Conservation (phyloP, 2,888 invertebrate genomes). For the Drosophila fungiperda region DNA sequence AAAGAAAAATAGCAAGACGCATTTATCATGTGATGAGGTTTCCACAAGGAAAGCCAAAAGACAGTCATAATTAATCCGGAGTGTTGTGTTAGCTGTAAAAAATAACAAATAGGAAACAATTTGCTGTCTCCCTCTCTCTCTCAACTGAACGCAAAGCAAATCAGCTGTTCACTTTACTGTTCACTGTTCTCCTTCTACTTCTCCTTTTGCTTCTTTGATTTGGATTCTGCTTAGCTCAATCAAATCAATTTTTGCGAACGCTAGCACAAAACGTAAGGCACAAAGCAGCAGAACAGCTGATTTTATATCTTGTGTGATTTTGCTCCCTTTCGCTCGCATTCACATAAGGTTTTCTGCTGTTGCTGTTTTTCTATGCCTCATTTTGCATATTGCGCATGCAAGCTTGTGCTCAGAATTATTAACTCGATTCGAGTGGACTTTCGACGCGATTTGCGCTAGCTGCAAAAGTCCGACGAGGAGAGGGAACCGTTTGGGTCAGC, state of each 20-base stretch:
- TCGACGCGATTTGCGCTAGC: conserved; percentile 52
- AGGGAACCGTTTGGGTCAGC: conserved; percentile 40
- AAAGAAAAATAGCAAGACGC: neutral
- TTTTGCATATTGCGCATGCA: conserved; percentile 59
- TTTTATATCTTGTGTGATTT: no score
- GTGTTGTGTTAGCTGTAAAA: neutral
- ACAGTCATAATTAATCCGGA: neutral
- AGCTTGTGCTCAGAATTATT: conserved; percentile 51
- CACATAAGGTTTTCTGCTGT: conserved; percentile 2
- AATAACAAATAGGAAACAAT: neutral
- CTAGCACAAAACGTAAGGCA: conserved; percentile 21
- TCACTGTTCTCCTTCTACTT: neutral
- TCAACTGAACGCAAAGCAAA: neutral
- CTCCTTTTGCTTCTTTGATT: neutral
- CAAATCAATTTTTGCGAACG: conserved; percentile 21
- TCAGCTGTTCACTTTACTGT: neutral
- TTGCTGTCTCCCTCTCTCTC: neutral
- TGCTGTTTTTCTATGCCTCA: neutral
- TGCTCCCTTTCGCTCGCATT: conserved; percentile 6
- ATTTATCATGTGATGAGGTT: neutral
- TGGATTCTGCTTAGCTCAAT: conserved; percentile 22
- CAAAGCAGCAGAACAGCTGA: conserved; percentile 4
- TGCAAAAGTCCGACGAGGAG: conserved; percentile 14
- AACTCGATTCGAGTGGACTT: conserved; percentile 64
- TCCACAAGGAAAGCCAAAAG: neutral